These are phyloP conservation scores for Arge pagana DNA, from an alignment of 2,888 invertebrate species.

Conservation along the genomic window DNA sequence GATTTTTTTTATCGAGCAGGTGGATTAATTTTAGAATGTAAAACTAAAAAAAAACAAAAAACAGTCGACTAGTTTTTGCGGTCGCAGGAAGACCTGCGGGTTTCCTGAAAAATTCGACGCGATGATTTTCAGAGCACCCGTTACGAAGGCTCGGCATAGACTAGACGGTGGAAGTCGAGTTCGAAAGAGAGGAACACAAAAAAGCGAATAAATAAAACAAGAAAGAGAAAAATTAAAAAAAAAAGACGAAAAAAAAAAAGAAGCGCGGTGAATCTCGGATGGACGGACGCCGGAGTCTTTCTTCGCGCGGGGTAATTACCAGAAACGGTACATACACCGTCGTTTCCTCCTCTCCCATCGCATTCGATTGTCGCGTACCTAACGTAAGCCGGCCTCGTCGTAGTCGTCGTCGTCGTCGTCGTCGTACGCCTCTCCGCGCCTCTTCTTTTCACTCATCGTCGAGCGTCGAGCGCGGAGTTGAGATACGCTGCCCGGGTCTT, in stretches of 20 bases:
- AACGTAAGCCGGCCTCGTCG: constrained; percentile 22
- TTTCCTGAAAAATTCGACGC: too few species aligned
- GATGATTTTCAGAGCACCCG: too few species aligned
- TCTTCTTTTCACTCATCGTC: constrained; percentile 22
- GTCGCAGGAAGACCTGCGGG: too few species aligned
- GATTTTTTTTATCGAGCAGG: too few species aligned
- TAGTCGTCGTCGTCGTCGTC: too few species aligned
- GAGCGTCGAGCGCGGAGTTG: constrained; percentile 29
- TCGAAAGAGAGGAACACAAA: constrained; percentile 26
- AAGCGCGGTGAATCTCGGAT: not conserved
- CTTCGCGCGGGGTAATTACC: not conserved
- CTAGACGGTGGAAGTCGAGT: constrained; percentile 17
- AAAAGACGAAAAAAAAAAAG: not conserved
- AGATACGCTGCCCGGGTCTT: constrained; percentile 30
- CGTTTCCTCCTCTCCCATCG: constrained; percentile 30
- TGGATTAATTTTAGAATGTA: too few species aligned
- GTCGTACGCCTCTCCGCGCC: not conserved
- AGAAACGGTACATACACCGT: not conserved
- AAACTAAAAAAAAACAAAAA: too few species aligned
- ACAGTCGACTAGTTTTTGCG: too few species aligned
- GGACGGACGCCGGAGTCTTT: not conserved
- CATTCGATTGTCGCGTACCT: constrained; percentile 40
- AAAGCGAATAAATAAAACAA: constrained; percentile 21
- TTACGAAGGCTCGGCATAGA: too few species aligned
- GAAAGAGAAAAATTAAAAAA: constrained; percentile 25